phyloP scores from a whole-genome alignment of 2,888 invertebrate species.

The Allygus modestus region DNA sequence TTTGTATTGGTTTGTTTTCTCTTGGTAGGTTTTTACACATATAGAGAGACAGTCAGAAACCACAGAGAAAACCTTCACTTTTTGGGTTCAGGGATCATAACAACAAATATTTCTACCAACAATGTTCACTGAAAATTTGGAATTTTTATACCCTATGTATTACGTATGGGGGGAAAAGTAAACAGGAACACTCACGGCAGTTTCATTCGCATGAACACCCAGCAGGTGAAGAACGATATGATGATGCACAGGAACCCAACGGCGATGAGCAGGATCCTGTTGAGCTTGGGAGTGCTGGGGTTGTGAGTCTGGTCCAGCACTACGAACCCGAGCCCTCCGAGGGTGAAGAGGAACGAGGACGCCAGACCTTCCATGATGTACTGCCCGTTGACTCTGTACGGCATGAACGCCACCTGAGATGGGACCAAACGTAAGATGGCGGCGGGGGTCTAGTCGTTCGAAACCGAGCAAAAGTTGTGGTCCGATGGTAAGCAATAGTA shows the following conservation, averaged over 20 bases:
- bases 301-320: slow-evolving; percentile 96
- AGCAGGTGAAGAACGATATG: slow-evolving; percentile 96
- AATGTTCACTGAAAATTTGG: too few relatives aligned
- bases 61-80: too few relatives aligned
- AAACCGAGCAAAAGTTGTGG: too few relatives aligned
- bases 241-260: slow-evolving; percentile 95
- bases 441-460: too few relatives aligned
- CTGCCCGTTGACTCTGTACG: slow-evolving; percentile 98
- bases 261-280: slow-evolving; percentile 91
- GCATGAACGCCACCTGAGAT: slow-evolving; percentile 95
- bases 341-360: slow-evolving; percentile 96
- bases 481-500: too few relatives aligned
- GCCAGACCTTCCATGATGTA: slow-evolving; percentile 99
- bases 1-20: too few relatives aligned
- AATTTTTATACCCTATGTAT: too few relatives aligned
- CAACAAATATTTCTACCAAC: too few relatives aligned
- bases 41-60: too few relatives aligned
- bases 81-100: too few relatives aligned
- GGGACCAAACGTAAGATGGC: not conserved
- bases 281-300: slow-evolving; percentile 92
- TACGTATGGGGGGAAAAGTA: too few relatives aligned
- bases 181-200: slow-evolving; percentile 80
- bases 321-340: slow-evolving; percentile 97
- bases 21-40: too few relatives aligned
- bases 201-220: slow-evolving; percentile 99